Evolutionary conservation across 2,888 invertebrate genomes (phyloP), one percentile per base, ranked within the genome.

Genomic region (Caenorhabditis panamensis): DNA sequence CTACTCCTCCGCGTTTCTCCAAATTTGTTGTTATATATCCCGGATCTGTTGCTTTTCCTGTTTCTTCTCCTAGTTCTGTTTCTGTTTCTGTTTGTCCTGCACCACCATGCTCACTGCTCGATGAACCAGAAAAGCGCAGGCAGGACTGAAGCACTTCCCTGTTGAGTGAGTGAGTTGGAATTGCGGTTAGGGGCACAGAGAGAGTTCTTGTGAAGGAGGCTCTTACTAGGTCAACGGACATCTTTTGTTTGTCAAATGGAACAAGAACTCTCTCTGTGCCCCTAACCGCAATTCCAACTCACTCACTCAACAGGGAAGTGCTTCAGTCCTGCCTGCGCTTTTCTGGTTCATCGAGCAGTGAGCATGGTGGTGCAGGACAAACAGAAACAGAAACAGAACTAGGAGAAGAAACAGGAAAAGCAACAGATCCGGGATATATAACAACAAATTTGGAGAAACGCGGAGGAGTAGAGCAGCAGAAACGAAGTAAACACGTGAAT

Each of bases 281-380:
- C n/a, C n/a, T n/a, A n/a, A n/a, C n/a, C n/a, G n/a, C n/a, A n/a
- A n/a, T n/a, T n/a, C n/a, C n/a, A n/a, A n/a, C n/a, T n/a, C n/a
- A n/a, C n/a, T n/a, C n/a, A 24, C 26, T 20, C 41, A 53, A 75
- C 44, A 26, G 61, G 75, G 66, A 66, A 66, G 66, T 75, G 37
- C 59, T 47, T 63, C 36, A n/a, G n/a, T n/a, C n/a, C n/a, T 51
- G 36, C 18, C 24, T 73, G 63, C 53, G 61, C 26, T 67, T 53
- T 66, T 66, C 44, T 53, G 66, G 66, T 41, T 53, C 51, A 58
- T 61, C 47, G 75, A 67, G 75, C 66, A 66, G 31, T 54, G 66
- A 66, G 59, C 53, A 66, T 36, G 44, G 22, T 28, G 28, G 41
- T 20, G n/a, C n/a, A n/a, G n/a, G n/a, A n/a, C n/a, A n/a, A n/a